phyloP scores from a whole-genome alignment of 2,888 invertebrate species.

The Tenthredo distinguenda region DNA sequence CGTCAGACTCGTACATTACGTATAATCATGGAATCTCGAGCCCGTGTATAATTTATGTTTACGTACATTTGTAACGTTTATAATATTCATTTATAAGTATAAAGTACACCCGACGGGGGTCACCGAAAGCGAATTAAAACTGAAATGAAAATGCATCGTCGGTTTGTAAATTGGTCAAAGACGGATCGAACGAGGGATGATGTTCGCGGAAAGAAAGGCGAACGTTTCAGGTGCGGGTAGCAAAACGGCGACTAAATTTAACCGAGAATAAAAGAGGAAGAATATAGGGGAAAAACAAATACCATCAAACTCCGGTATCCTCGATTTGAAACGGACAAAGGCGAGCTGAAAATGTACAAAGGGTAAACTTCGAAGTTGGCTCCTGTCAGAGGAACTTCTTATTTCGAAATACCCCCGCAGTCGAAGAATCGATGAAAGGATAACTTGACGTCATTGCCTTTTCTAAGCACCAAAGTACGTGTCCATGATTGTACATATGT shows the following conservation, averaged over 20 bases:
- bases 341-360: background rate
- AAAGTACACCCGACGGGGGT: background rate
- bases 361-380: background rate
- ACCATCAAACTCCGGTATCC: background rate
- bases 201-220: background rate
- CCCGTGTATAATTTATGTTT: background rate
- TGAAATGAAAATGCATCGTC: background rate
- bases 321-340: slow-evolving; percentile 16
- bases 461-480: background rate
- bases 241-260: background rate
- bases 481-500: slow-evolving; percentile 4
- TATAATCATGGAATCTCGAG: slow-evolving; percentile 7
- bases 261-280: background rate
- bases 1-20: background rate
- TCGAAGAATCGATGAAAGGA: slow-evolving; percentile 13
- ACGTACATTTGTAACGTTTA: background rate
- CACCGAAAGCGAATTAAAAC: background rate
- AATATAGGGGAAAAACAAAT: background rate
- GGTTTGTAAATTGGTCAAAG: background rate
- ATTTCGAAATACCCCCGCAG: background rate
- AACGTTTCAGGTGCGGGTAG: background rate
- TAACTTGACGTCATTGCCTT: slow-evolving; percentile 8
- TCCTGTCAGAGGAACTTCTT: background rate
- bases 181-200: background rate
- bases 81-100: background rate